Evolutionary conservation across 2,113 vertebrate genomes (phyloP).

Genomic region (Echinops telfairi): DNA sequence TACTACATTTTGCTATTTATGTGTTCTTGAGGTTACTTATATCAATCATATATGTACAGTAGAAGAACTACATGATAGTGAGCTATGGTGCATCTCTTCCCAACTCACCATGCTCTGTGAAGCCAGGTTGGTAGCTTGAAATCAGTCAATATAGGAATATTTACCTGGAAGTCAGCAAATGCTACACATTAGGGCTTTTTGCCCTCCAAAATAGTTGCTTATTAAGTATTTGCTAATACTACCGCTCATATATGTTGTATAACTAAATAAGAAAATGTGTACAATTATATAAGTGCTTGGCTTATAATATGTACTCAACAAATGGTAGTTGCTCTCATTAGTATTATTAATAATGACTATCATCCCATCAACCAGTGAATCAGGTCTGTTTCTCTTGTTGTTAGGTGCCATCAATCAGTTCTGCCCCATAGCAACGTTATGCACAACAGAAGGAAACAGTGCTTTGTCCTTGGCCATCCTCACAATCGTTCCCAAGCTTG

Average conservation of each 20-base stretch:
- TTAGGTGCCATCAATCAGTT: too few species aligned
- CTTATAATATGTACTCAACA: slow-evolving; percentile 48
- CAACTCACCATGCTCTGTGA: background rate
- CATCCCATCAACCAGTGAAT: background rate
- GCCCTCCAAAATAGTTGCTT: background rate
- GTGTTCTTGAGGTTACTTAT: slow-evolving; percentile 38
- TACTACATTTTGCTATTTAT: background rate
- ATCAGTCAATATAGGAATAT: slow-evolving; percentile 37
- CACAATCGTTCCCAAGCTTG: too few species aligned
- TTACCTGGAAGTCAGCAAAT: background rate
- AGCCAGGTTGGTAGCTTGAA: slow-evolving; percentile 32
- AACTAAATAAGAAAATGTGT: slow-evolving; percentile 48
- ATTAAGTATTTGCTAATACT: background rate
- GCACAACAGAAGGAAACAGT: too few species aligned
- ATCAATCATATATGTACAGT: background rate
- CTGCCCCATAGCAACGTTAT: too few species aligned
- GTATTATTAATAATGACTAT: slow-evolving; percentile 52
- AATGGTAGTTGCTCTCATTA: slow-evolving; percentile 48
- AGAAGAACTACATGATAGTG: background rate
- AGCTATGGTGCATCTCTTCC: too few species aligned
- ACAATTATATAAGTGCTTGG: slow-evolving; percentile 34
- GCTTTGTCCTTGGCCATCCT: too few species aligned
- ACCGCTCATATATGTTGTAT: slow-evolving; percentile 2
- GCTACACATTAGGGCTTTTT: slow-evolving; percentile 39
- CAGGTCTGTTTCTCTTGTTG: background rate